Evolutionary conservation across 2,797 vertebrate genomes (phyloP).

Genomic region (Tarsius wallacei): DNA sequence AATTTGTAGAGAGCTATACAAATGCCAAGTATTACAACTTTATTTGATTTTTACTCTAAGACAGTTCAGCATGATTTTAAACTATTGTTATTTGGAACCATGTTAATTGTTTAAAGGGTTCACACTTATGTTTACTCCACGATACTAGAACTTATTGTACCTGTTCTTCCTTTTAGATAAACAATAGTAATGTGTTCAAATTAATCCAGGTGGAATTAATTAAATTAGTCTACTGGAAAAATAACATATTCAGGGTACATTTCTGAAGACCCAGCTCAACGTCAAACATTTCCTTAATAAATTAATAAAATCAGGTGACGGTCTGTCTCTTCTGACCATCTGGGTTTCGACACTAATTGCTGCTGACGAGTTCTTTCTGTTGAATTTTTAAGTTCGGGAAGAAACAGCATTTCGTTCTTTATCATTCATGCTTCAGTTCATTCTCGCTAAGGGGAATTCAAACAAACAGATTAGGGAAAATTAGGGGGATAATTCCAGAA

Average conservation of each 20-base stretch:
- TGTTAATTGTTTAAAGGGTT: not conserved
- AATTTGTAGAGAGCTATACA: not conserved
- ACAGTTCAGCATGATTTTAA: not conserved
- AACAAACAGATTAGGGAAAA: conserved; percentile 70
- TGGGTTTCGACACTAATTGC: conserved; percentile 82
- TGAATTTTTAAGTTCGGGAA: conserved; percentile 79
- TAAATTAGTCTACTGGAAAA: conserved; percentile 67
- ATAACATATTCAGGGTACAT: conserved; percentile 50
- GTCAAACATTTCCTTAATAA: conserved; percentile 78
- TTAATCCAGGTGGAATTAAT: conserved; percentile 73
- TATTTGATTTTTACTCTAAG: not conserved
- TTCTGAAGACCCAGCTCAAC: conserved; percentile 71
- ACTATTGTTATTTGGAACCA: not conserved
- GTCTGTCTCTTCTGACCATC: conserved; percentile 79
- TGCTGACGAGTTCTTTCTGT: conserved; percentile 80
- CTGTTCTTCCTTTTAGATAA: conserved; percentile 72
- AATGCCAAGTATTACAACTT: not conserved
- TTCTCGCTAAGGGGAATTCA: conserved; percentile 50
- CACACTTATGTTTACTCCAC: not conserved
- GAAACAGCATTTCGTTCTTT: conserved; percentile 76
- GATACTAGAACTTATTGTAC: conserved; percentile 49
- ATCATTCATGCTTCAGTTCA: conserved; percentile 72
- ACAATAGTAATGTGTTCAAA: conserved; percentile 71
- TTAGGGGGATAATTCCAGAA: conserved; percentile 5
- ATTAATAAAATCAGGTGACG: conserved; percentile 84